These are phyloP conservation scores for Drosophila ohnishii DNA, from an alignment of 1,140 invertebrate species.

Conservation along the genomic window DNA sequence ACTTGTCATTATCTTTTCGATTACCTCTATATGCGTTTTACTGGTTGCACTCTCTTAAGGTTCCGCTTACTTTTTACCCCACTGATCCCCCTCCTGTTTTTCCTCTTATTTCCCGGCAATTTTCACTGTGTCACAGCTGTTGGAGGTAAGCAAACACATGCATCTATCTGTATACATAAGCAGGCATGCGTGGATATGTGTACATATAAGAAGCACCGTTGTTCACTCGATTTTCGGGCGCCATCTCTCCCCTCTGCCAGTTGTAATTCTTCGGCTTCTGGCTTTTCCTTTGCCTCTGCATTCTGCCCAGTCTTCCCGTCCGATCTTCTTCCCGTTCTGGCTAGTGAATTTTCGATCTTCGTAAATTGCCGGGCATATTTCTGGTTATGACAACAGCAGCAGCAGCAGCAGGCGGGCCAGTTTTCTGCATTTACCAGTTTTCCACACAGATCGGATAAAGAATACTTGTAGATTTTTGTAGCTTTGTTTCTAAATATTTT, in stretches of 20 bases:
- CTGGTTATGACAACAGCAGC: slow-evolving; percentile 28
- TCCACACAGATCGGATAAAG: neutral
- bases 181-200: slow-evolving; percentile 13
- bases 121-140: slow-evolving; percentile 47
- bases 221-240: slow-evolving; percentile 25
- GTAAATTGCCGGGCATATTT: slow-evolving; percentile 19
- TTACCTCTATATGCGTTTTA: neutral
- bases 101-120: neutral
- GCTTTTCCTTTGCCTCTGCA: neutral
- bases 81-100: too few species aligned
- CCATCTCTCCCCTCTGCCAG: slow-evolving; percentile 1
- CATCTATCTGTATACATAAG: neutral
- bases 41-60: slow-evolving; percentile 7
- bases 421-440: slow-evolving; percentile 46
- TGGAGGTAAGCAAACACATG: slow-evolving; percentile 9
- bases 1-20: slow-evolving; percentile 1
- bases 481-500: slow-evolving; percentile 61
- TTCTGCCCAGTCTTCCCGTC: neutral
- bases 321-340: slow-evolving; percentile 12
- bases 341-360: slow-evolving; percentile 24
- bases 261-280: slow-evolving; percentile 14
- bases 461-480: slow-evolving; percentile 9
- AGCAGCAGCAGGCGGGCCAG: slow-evolving; percentile 25
- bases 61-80: neutral
- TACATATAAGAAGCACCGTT: slow-evolving; percentile 18